phyloP scores from a whole-genome alignment of 2,113 vertebrate species.

The Picathartes gymnocephalus region DNA sequence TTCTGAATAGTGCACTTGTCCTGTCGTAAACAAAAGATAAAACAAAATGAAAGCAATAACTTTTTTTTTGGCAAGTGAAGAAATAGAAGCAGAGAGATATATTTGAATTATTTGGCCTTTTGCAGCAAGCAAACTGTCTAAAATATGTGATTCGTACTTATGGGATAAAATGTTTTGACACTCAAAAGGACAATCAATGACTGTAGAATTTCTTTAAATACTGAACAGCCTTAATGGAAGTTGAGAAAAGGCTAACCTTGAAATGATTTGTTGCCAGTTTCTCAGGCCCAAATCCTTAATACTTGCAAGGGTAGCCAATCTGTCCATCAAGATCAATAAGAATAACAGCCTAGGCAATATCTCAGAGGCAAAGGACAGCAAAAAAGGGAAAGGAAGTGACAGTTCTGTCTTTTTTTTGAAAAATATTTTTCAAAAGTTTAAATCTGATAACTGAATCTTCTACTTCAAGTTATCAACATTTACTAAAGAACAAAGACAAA shows the following conservation, averaged over 20 bases:
- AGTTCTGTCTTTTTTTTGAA: background rate
- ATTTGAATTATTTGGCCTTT: background rate
- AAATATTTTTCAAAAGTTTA: background rate
- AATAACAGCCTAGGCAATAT: background rate
- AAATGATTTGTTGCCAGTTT: background rate
- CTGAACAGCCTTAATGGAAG: background rate
- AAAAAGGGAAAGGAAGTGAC: background rate
- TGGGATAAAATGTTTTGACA: background rate
- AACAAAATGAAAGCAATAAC: background rate
- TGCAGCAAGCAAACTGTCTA: background rate
- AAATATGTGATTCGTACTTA: background rate
- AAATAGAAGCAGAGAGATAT: background rate
- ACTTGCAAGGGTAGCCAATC: background rate
- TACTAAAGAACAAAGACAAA: background rate
- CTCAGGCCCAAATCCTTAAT: background rate
- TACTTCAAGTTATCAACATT: background rate
- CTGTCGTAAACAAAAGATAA: background rate
- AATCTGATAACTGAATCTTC: background rate
- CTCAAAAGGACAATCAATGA: background rate
- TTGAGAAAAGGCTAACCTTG: background rate
- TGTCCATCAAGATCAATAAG: background rate
- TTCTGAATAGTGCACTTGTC: background rate
- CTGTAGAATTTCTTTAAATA: background rate
- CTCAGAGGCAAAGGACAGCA: background rate
- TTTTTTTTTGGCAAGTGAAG: background rate